Evolutionary conservation across 2,888 invertebrate genomes (phyloP), one percentile per base, ranked within the genome.

Genomic region (Hofmannophila pseudospretella): DNA sequence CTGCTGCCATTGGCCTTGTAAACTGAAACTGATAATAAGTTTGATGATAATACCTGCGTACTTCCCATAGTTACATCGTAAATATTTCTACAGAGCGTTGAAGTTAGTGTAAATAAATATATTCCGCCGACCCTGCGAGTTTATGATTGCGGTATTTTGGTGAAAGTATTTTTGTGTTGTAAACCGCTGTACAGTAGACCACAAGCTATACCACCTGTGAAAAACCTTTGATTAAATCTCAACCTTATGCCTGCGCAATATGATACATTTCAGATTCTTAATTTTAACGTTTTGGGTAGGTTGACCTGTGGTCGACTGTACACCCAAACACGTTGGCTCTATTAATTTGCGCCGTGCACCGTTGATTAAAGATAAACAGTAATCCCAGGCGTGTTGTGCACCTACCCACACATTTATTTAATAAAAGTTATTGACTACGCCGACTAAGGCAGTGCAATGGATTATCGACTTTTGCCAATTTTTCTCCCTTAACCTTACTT

Each of bases 161-260:
- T 66, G 63, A 72, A 73, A 71, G 68, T 72, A 69, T 76, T 75
- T 74, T 66, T 56, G 61, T 58, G 58, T 59, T 51, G 49, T 64
- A 51, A 62, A 65, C 66, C 54, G 45, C 55, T 39, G 61, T 47
- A 53, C 53, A n/a, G n/a, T n/a, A n/a, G n/a, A n/a, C n/a, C n/a
- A n/a, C n/a, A n/a, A n/a, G n/a, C n/a, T n/a, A n/a, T n/a, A n/a
- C n/a, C n/a, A n/a, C n/a, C n/a, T n/a, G n/a, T n/a, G n/a, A n/a
- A n/a, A n/a, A n/a, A n/a, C n/a, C n/a, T n/a, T n/a, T n/a, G n/a
- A n/a, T n/a, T n/a, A n/a, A n/a, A n/a, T n/a, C n/a, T n/a, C n/a
- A n/a, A n/a, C n/a, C n/a, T n/a, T n/a, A n/a, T n/a, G n/a, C n/a
- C n/a, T n/a, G n/a, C n/a, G n/a, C n/a, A n/a, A n/a, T n/a, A n/a